Percentiles rank a stretch among this genome's conserved stretches.
These are phyloP conservation scores for Leptinotarsa tumamoca DNA, from an alignment of 2,888 invertebrate genomes.

Conservation along the genomic window DNA sequence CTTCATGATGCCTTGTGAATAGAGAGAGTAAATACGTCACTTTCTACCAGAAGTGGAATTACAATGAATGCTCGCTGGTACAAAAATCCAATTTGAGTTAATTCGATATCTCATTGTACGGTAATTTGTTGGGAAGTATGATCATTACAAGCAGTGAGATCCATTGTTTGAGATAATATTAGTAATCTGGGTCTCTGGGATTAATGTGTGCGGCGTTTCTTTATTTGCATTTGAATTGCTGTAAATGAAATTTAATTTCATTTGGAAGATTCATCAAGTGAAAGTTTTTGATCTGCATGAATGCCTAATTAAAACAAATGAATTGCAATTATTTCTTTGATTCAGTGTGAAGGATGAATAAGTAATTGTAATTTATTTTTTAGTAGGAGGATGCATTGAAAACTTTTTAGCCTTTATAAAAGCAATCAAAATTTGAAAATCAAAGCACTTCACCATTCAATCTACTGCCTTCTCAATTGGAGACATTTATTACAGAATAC, in stretches of 20 bases:
- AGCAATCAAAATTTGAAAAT: too few relatives aligned
- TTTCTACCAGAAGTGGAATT: not conserved
- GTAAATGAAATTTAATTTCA: not conserved
- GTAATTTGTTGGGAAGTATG: slow-evolving; percentile 15
- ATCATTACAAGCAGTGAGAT: not conserved
- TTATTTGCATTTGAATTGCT: slow-evolving; percentile 11
- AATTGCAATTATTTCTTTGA: not conserved
- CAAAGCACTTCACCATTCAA: too few relatives aligned
- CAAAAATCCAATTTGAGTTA: not conserved
- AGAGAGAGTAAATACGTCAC: too few relatives aligned
- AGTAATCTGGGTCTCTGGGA: not conserved
- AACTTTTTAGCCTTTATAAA: too few relatives aligned
- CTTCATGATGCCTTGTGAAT: too few relatives aligned
- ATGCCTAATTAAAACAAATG: not conserved
- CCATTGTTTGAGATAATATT: slow-evolving; percentile 12
- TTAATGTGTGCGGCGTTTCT: not conserved
- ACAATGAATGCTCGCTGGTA: not conserved
- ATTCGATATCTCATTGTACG: not conserved
- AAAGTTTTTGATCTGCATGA: slow-evolving; percentile 12
- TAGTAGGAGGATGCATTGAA: too few relatives aligned
- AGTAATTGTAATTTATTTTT: too few relatives aligned
- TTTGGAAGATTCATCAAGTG: not conserved
- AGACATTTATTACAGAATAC: too few relatives aligned
- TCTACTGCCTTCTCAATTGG: too few relatives aligned
- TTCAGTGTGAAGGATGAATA: not conserved